A percentile compares a stretch with the other conserved stretches of the same genome.
These are phyloP conservation scores for Solea solea DNA, from an alignment of 2,113 vertebrate species.

Conservation along the genomic window DNA sequence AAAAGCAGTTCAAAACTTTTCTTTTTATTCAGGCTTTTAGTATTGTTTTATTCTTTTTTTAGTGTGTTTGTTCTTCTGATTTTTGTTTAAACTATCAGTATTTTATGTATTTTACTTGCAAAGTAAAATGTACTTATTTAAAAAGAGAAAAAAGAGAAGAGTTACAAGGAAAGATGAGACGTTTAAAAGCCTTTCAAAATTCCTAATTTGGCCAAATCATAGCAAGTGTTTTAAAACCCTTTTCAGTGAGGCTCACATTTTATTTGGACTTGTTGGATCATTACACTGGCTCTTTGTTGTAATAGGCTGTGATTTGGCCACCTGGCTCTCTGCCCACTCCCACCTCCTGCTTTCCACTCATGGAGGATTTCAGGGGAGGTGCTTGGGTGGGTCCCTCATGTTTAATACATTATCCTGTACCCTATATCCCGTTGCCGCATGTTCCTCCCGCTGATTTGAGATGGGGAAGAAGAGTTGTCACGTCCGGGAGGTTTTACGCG, in stretches of 20 bases:
- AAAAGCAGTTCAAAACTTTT: too few relatives aligned
- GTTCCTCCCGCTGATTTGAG: conserved; percentile 39
- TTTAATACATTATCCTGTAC: conserved; percentile 62
- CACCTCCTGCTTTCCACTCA: conserved; percentile 42
- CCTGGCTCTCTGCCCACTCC: conserved; percentile 48
- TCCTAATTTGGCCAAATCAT: too few relatives aligned
- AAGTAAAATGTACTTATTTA: too few relatives aligned
- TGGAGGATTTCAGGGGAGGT: conserved; percentile 65
- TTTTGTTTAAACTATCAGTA: too few relatives aligned
- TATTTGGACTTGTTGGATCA: background rate
- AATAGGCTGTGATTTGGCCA: conserved; percentile 15
- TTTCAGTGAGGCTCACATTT: background rate
- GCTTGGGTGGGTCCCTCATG: conserved; percentile 74
- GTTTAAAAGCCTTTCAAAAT: too few relatives aligned
- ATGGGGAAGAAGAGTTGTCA: conserved; percentile 9
- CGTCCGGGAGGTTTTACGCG: conserved; percentile 28
- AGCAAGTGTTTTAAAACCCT: background rate
- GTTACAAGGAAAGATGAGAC: too few relatives aligned
- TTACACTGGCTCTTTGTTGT: conserved; percentile 1
- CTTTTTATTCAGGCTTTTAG: too few relatives aligned
- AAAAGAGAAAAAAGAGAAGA: too few relatives aligned
- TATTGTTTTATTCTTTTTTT: too few relatives aligned
- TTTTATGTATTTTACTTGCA: too few relatives aligned
- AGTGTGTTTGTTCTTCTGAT: too few relatives aligned
- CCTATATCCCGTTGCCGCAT: conserved; percentile 52